Base-by-base conservation (phyloP, 2,888 invertebrate species). In the Aporophyla nigra region DNA sequence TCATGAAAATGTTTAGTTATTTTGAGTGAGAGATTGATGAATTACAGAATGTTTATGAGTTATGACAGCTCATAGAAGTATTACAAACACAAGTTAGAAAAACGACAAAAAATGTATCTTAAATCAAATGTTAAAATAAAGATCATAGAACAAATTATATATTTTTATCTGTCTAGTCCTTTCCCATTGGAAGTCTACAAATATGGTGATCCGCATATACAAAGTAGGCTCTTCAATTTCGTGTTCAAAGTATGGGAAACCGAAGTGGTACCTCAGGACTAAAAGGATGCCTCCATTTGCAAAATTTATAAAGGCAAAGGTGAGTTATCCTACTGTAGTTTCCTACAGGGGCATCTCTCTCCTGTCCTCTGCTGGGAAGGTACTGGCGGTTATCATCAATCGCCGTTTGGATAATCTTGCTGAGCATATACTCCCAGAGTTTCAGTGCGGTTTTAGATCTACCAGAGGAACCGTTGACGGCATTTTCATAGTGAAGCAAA, bases 1-100 rank as follows among this genome's bases (percentile, higher is more conserved):
- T 83, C 21, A 24, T 59, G 46, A 54, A 76, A 83, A 83, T 65
- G 27, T 83, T 78, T 83, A 65, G 53, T 43, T 58, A 54, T 43
- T 83, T 16, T 24, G 3, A 53, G 2, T 77, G 58, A 68, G 49
- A 77, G 56, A 82, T 68, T 51, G 61, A 82, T 19, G 46, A 1
- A 56, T 46, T 51, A 53, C 82, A 79, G 46, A n/a, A 0, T 7
- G 14, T 61, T 66, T 33, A 5, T 54, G 4, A 33, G 5, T 21
- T 27, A 14, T 21, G n/a, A 66, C 66, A 14, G 21, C 21, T 14
- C 21, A 5, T 16, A 16, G 21, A 49, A 53, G 27, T 66, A 27
- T 49, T n/a, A 24, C n/a, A 40, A 16, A n/a, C n/a, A n/a, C n/a
- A 62, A 61, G 33, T 33, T 33, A 33, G 33, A 33, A 33, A n/a